Evolutionary conservation across 2,113 vertebrate species (phyloP).

Genomic region (Platichthys stellatus): DNA sequence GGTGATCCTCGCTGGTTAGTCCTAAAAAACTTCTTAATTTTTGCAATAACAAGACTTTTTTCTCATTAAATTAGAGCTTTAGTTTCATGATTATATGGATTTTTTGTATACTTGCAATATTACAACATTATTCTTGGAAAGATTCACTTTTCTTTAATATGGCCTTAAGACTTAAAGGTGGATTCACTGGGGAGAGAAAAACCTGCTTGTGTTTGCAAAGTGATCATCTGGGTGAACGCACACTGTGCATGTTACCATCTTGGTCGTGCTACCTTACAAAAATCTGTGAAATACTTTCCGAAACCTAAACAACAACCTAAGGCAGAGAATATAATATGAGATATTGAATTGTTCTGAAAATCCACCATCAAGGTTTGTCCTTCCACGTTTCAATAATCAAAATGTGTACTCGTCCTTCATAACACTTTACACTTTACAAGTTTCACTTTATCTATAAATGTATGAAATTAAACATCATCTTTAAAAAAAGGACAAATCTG

Average conservation of each 20-base stretch:
- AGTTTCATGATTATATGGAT: too few species aligned
- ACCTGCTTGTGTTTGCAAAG: neutral
- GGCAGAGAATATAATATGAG: neutral
- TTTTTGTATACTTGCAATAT: too few species aligned
- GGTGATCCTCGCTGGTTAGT: too few species aligned
- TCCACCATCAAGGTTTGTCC: constrained; percentile 7
- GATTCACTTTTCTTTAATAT: too few species aligned
- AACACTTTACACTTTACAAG: too few species aligned
- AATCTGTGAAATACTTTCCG: neutral
- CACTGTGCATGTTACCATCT: neutral
- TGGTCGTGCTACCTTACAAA: neutral
- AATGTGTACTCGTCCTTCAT: too few species aligned
- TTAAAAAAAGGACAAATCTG: neutral
- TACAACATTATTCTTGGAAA: too few species aligned
- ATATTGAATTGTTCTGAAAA: constrained; percentile 17
- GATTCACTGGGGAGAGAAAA: too few species aligned
- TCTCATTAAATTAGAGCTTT: too few species aligned
- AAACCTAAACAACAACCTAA: constrained; percentile 9
- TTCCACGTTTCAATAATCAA: neutral
- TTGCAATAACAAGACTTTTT: too few species aligned
- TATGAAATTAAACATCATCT: constrained; percentile 4
- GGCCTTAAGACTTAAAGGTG: too few species aligned
- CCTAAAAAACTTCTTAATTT: too few species aligned
- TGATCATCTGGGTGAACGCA: neutral
- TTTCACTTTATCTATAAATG: neutral